Evolutionary conservation across 2,797 vertebrate genomes (phyloP), one percentile per base, ranked within the genome.

Genomic region (Silurus aristotelis): DNA sequence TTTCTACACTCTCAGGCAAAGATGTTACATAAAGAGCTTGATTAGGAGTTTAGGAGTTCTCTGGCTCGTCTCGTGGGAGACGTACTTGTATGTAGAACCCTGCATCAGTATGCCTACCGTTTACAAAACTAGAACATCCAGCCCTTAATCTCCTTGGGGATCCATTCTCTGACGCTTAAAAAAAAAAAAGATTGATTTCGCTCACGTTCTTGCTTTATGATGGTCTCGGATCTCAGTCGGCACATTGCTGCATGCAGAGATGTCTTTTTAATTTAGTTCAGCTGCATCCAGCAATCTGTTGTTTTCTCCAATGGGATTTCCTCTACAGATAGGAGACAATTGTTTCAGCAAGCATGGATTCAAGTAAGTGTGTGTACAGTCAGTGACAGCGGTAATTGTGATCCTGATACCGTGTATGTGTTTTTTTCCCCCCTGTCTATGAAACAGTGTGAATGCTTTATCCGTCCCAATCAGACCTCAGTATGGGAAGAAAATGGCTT

Each of bases 191-290:
- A 8, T n/a, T 3, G 27, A 46, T 22, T 78, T n/a, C 19, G 6
- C 56, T 78, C 38, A n/a, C 60, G 43, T 46, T 43, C 52, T 31
- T 52, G 48, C 43, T 79, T 68, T 63, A 71, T 66, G 60, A 76
- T 56, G 12, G 55, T 52, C 17, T 64, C 15, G 9, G n/a, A 22
- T 76, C 46, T 66, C 82, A 56, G 60, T 55, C 27, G 60, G 71
- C 61, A 66, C 46, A 38, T 22, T 38, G 22, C 58, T 66, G 61
- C 71, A 67, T 27, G 22, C 63, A 20, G 79, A 83, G 82, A 83
- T 25, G 22, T 52, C 15, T 76, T 76, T 76, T 31, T 83, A 43
- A 83, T 83, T 83, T 73, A 48, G n/a, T 61, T 63, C 38, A 6
- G 58, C 56, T 73, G 38, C 58, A 3, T 63, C 55, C 56, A 73